phyloP scores from a whole-genome alignment of 2,888 invertebrate species.

The Himalopsyche kuldschensis region DNA sequence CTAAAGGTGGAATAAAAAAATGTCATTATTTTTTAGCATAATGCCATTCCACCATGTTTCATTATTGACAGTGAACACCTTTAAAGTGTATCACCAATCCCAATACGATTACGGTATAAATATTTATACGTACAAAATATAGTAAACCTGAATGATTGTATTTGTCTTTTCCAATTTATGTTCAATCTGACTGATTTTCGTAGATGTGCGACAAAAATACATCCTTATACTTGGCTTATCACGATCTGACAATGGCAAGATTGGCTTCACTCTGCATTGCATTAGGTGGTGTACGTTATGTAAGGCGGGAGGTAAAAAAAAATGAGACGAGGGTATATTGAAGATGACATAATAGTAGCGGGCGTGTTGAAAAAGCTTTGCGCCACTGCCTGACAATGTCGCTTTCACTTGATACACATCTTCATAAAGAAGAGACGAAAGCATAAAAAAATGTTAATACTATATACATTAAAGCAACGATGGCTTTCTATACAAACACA shows the following conservation, averaged over 20 bases:
- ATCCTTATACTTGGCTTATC: neutral
- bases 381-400: constrained; percentile 13
- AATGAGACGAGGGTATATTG: constrained; percentile 17
- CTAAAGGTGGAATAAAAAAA: too few species aligned
- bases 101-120: too few species aligned
- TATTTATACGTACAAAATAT: too few species aligned
- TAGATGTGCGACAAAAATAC: neutral
- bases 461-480: neutral
- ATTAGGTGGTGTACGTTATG: neutral
- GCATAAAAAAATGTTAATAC: constrained; percentile 1
- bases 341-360: constrained; percentile 16
- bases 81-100: too few species aligned
- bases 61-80: too few species aligned
- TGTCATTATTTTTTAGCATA: too few species aligned
- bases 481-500: neutral
- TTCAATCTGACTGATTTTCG: neutral
- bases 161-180: neutral
- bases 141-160: neutral
- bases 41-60: too few species aligned
- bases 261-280: neutral
- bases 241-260: neutral
- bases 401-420: constrained; percentile 23
- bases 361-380: constrained; percentile 10
- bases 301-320: neutral
- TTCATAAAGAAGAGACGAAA: constrained; percentile 11